Base-by-base conservation (phyloP, 2,113 vertebrate species). In the Equus quagga region DNA sequence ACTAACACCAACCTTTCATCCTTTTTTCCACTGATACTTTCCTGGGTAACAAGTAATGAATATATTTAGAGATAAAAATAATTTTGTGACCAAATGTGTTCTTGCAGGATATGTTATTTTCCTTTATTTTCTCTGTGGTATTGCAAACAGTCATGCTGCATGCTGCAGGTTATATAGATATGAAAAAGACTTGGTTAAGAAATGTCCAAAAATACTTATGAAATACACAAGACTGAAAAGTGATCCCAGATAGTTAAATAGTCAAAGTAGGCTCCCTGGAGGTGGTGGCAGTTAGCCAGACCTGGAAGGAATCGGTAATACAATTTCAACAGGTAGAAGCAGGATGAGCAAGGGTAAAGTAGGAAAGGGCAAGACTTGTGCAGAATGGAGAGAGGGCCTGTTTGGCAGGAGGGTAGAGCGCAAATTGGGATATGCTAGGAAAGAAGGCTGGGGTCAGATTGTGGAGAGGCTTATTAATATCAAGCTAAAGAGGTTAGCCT, bases 51-150 rank as follows among this genome's bases (percentile, higher is more conserved):
- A 96, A 78, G 31, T 58, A 81, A 70, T 90, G 69, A 90, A 51
- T 91, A 18, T 88, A 62, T 95, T 84, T 93, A 94, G 36, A 90
- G 76, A 79, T 41, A 73, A 85, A 93, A 92, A 36, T 65, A 73
- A 44, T 92, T 65, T 73, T 56, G 12, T 79, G 28, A 79, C 7
- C 54, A 65, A 78, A 54, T 95, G 9, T 64, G 8, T 94, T 91
- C 67, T 89, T 92, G 7, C 15, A 54, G 21, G 58, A 18, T 44
- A 31, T 41, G 7, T 49, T 83, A 36, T 82, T 88, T 95, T 86
- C 33, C 28, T 65, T 67, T 69, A 28, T 72, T 84, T 72, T 31
- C n/a, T 67, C 36, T 87, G 44, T 95, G 51, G 58, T 73, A 70
- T 73, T 81, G 65, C 72, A 70, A 4, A 85, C 4, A 86, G 51